A percentile compares a stretch with the other conserved stretches of the same genome.
Evolutionary conservation across 1,140 invertebrate genomes (phyloP).

Genomic region (Neuroterus valhalla): DNA sequence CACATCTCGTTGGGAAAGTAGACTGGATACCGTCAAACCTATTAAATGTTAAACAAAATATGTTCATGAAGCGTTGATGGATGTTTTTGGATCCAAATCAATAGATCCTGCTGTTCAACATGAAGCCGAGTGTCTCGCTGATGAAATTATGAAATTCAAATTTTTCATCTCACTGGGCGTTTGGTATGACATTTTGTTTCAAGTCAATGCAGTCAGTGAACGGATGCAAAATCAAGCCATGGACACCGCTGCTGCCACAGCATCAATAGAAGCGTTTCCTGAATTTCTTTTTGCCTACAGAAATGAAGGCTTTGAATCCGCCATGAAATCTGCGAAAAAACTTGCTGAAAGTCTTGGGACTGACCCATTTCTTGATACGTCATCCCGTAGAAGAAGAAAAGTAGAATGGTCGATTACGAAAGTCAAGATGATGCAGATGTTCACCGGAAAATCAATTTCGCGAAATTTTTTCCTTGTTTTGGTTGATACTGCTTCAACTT

Average conservation of each 20-base stretch:
- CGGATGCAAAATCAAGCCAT: slow-evolving; percentile 32
- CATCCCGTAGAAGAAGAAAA: slow-evolving; percentile 5
- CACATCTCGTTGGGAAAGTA: slow-evolving; percentile 37
- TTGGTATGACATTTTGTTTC: slow-evolving; percentile 35
- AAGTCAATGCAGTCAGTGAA: slow-evolving; percentile 40
- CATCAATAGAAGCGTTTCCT: slow-evolving; percentile 12
- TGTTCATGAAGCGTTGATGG: slow-evolving; percentile 35
- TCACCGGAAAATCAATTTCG: slow-evolving; percentile 26
- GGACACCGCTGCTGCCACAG: slow-evolving; percentile 27
- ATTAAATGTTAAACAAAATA: slow-evolving; percentile 30
- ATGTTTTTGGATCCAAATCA: background rate
- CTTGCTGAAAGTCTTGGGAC: slow-evolving; percentile 35
- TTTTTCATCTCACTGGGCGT: slow-evolving; percentile 35
- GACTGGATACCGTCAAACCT: slow-evolving; percentile 35
- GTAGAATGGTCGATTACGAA: slow-evolving; percentile 33
- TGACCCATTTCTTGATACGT: slow-evolving; percentile 2
- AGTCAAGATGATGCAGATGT: slow-evolving; percentile 28
- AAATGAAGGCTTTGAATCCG: slow-evolving; percentile 30
- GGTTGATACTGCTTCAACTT: slow-evolving; percentile 31
- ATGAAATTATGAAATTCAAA: slow-evolving; percentile 37
- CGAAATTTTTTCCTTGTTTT: slow-evolving; percentile 34
- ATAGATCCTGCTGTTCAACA: slow-evolving; percentile 12
- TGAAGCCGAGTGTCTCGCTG: slow-evolving; percentile 31
- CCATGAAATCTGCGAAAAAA: slow-evolving; percentile 35
- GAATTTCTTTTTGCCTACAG: slow-evolving; percentile 23